A percentile compares a stretch with the other conserved stretches of the same genome.
Conservation (phyloP, 2,888 invertebrate species). For the Stramonita haemastoma region DNA sequence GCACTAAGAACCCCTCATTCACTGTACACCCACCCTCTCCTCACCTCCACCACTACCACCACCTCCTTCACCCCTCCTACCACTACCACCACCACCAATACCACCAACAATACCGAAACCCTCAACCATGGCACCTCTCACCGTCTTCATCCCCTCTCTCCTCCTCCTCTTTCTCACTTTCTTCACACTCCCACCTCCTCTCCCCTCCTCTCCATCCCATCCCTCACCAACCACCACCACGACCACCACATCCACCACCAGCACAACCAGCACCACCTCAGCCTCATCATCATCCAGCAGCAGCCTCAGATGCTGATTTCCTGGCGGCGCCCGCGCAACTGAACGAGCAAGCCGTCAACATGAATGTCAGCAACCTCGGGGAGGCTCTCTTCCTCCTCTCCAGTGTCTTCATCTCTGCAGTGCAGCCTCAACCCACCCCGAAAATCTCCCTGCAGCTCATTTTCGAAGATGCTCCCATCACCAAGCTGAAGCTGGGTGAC, state of each 20-base stretch:
- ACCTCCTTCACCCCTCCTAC: not conserved
- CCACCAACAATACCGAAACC: not conserved
- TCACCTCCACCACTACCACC: not conserved
- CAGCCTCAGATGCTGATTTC: not conserved
- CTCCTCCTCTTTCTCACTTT: not conserved
- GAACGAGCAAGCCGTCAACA: conserved; percentile 27
- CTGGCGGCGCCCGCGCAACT: not conserved
- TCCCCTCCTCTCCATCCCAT: too few species aligned
- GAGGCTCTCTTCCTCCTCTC: conserved; percentile 41
- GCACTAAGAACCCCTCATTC: not conserved
- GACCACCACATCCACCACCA: not conserved
- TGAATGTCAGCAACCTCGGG: conserved; percentile 42
- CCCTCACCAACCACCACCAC: not conserved
- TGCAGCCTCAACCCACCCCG: conserved; percentile 27
- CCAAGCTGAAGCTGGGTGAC: not conserved
- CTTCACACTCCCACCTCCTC: not conserved
- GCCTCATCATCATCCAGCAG: not conserved
- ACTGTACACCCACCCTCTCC: not conserved
- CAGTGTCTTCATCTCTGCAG: conserved; percentile 36
- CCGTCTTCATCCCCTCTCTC: not conserved
- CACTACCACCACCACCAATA: not conserved
- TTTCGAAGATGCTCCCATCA: not conserved
- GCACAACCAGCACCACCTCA: not conserved
- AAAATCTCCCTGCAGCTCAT: conserved; percentile 31
- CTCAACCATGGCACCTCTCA: not conserved